These are phyloP conservation scores for Limosa lapponica DNA, from an alignment of 2,797 vertebrate species.

Conservation along the genomic window DNA sequence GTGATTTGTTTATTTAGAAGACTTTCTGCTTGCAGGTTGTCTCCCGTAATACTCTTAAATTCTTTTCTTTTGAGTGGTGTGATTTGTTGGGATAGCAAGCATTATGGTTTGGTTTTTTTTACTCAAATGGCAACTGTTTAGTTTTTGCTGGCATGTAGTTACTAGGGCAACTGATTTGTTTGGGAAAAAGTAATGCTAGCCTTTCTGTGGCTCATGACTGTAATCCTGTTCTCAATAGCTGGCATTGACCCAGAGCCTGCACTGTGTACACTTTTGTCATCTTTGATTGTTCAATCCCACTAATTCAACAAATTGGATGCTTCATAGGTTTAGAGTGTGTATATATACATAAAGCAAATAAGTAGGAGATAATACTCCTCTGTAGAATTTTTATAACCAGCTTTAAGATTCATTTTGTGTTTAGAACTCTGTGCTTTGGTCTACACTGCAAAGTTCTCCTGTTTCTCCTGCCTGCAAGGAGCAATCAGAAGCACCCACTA, in stretches of 20 bases:
- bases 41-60: background rate
- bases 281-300: background rate
- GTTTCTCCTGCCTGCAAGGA: background rate
- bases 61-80: background rate
- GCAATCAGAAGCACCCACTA: background rate
- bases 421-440: background rate
- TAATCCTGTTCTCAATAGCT: constrained; percentile 13
- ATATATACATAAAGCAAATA: background rate
- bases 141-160: background rate
- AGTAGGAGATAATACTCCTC: background rate
- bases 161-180: constrained; percentile 47
- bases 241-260: background rate
- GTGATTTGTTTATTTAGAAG: background rate
- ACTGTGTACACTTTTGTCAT: background rate
- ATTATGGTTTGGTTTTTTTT: background rate
- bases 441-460: background rate
- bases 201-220: background rate
- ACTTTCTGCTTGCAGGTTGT: background rate
- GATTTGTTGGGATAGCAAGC: background rate
- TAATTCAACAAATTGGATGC: background rate
- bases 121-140: background rate
- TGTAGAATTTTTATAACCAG: background rate
- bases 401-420: background rate
- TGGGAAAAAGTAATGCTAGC: constrained; percentile 3
- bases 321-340: background rate